Evolutionary conservation across 2,797 vertebrate species (phyloP).

Genomic region (Catharus ustulatus): DNA sequence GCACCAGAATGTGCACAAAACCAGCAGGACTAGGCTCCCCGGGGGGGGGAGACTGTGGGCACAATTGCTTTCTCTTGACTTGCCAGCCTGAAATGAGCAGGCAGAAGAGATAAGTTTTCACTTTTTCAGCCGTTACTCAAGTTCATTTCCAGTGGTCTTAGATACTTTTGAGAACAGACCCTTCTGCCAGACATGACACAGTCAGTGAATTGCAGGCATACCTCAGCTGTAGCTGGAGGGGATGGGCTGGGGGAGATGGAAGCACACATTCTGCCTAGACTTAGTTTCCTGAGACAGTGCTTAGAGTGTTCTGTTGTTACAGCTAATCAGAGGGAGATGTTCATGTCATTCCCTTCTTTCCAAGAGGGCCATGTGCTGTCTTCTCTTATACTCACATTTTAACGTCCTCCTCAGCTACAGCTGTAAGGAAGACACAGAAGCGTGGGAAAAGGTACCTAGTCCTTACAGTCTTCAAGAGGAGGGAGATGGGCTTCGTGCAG

Average conservation of each 20-base stretch:
- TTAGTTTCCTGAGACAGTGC: neutral
- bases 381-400: neutral
- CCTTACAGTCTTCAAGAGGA: neutral
- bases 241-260: neutral
- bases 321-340: neutral
- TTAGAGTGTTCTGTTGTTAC: neutral
- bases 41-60: neutral
- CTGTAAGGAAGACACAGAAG: neutral
- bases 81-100: neutral
- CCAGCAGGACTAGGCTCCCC: neutral
- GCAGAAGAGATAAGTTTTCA: neutral
- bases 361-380: neutral
- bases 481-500: neutral
- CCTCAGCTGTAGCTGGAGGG: neutral
- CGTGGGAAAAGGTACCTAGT: neutral
- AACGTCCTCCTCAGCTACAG: neutral
- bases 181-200: neutral
- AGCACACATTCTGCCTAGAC: neutral
- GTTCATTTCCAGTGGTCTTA: neutral
- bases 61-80: neutral
- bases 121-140: neutral
- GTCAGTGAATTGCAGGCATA: rapidly evolving
- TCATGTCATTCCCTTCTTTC: neutral
- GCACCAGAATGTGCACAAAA: neutral
- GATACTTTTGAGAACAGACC: neutral